A percentile compares a stretch with the other conserved stretches of the same genome.
Evolutionary conservation across 2,797 vertebrate species (phyloP).

Genomic region (Hypotaenidia philippensis): DNA sequence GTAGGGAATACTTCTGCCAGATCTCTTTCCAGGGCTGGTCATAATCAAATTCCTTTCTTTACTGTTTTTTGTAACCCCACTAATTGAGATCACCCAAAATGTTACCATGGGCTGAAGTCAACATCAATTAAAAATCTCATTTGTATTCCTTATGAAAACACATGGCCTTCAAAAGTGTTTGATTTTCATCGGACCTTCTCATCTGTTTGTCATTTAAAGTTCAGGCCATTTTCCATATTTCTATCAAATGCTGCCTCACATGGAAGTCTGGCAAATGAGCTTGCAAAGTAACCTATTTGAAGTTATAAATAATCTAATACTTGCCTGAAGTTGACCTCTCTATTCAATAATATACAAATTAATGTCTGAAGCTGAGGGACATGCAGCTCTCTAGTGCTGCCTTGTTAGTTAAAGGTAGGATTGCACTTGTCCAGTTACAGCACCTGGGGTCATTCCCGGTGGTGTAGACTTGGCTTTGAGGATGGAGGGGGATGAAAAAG

Average conservation of each 20-base stretch:
- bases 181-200: constrained; percentile 87
- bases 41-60: constrained; percentile 85
- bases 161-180: constrained; percentile 86
- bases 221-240: constrained; percentile 90
- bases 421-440: neutral
- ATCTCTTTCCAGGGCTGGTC: constrained; percentile 65
- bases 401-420: neutral
- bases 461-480: neutral
- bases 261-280: constrained; percentile 85
- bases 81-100: constrained; percentile 90
- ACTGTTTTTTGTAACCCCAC: constrained; percentile 86
- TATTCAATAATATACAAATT: constrained; percentile 69
- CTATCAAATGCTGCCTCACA: constrained; percentile 88
- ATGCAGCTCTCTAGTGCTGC: neutral
- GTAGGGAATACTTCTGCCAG: constrained; percentile 36
- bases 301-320: constrained; percentile 89
- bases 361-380: constrained; percentile 52
- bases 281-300: constrained; percentile 86
- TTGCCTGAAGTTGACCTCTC: constrained; percentile 78
- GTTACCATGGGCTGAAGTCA: constrained; percentile 88
- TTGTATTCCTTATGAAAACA: constrained; percentile 87
- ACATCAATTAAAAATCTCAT: constrained; percentile 93
- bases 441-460: neutral
- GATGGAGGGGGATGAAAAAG: neutral
- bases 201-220: constrained; percentile 95